Base-by-base conservation (phyloP, 2,113 vertebrate genomes). In the Cephalopterus ornatus region DNA sequence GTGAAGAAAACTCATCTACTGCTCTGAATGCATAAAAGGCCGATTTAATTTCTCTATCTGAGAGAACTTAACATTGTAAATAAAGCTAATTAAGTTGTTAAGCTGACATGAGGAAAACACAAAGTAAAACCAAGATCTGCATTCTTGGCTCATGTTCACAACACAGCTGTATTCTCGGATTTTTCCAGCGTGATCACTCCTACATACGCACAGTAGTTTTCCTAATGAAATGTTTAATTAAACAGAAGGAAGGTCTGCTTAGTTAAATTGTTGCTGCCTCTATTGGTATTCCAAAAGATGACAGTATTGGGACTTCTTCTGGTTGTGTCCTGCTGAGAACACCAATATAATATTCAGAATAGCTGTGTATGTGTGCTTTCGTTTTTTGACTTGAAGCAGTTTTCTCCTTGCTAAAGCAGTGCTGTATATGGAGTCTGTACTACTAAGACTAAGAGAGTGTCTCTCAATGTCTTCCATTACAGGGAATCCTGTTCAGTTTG, bases 151-250 rank as follows among this genome's bases (percentile, higher is more conserved):
- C 4, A 8, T 9, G 32, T 49, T 88, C 15, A 11, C 39, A 85
- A 19, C n/a, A 14, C 78, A 62, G 39, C 50, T 92, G 17, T 37
- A 26, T 87, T 73, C 46, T 65, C 61, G 47, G 9, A 16, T 35
- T 42, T 67, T n/a, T 75, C 2, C 14, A 30, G 37, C 53, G 28
- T 12, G 20, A 23, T 59, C 32, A 33, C 15, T 62, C 11, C 28
- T 37, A 24, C 6, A 3, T 19, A 63, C 87, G 14, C 52, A 44
- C 15, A 37, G 28, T 58, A 37, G 2, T 27, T 74, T 71, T 90
- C 58, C 61, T 78, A 50, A 90, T 67, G 11, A 78, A 82, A 44
- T 68, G 12, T 50, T 93, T 42, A 88, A 74, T 94, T 89, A 68
- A 70, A 24, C 59, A 37, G 33, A 72, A 65, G 12, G 21, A 50